These are phyloP conservation scores for Malacosoma neustria DNA, from an alignment of 2,888 invertebrate genomes.

Conservation along the genomic window DNA sequence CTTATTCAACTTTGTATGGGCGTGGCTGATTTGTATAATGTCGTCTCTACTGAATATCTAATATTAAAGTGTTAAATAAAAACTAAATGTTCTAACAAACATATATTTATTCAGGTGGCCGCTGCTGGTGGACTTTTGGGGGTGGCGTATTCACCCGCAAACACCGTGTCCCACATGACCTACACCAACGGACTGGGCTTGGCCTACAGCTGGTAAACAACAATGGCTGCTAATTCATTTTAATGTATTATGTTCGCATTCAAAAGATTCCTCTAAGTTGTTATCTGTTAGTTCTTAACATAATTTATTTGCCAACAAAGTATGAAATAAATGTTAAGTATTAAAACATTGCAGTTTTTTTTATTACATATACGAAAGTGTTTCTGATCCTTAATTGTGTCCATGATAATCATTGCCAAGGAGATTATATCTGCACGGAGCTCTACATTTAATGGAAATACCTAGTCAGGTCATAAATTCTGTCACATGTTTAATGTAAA, in stretches of 20 bases:
- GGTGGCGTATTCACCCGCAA: constrained; percentile 75
- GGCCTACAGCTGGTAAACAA: constrained; percentile 68
- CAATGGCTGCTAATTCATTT: constrained; percentile 1
- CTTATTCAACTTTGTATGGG: too few relatives aligned
- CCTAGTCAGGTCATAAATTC: too few relatives aligned
- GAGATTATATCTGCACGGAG: too few relatives aligned
- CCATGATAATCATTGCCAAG: too few relatives aligned
- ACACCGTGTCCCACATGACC: constrained; percentile 77
- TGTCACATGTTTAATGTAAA: too few relatives aligned
- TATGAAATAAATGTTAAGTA: constrained; percentile 6
- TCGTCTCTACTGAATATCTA: too few relatives aligned
- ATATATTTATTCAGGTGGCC: constrained; percentile 66
- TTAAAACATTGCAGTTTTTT: constrained; percentile 11
- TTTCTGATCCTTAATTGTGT: constrained; percentile 1
- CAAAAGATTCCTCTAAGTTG: constrained; percentile 62
- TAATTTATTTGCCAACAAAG: constrained; percentile 27
- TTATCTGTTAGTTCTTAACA: constrained; percentile 56
- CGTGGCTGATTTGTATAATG: too few relatives aligned
- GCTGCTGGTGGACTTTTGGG: constrained; percentile 69
- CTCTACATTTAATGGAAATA: too few relatives aligned
- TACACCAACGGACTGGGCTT: constrained; percentile 74
- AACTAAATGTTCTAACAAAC: too few relatives aligned
- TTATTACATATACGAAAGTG: constrained; percentile 2
- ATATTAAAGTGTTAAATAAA: too few relatives aligned
- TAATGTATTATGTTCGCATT: constrained; percentile 15